A percentile compares a stretch with the other conserved stretches of the same genome.
These are phyloP conservation scores for Drosophila kuntzei DNA, from an alignment of 2,888 invertebrate species.

Conservation along the genomic window DNA sequence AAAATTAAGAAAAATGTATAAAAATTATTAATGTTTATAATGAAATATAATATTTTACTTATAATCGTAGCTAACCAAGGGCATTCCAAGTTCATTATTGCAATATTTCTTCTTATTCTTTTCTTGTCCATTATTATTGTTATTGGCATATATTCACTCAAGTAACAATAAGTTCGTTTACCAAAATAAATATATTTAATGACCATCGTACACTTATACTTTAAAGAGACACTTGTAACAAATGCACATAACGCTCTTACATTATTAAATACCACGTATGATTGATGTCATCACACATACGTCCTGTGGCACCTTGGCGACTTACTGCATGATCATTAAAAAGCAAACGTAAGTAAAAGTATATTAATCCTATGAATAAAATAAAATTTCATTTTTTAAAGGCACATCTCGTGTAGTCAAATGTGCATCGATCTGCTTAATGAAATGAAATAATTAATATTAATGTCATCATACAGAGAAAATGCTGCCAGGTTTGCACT, in stretches of 20 bases:
- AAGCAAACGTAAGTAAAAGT: too few species aligned
- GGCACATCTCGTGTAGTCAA: constrained; percentile 35
- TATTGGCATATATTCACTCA: constrained; percentile 11
- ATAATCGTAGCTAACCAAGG: neutral
- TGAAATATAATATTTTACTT: too few species aligned
- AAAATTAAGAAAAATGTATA: too few species aligned
- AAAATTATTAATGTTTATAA: too few species aligned
- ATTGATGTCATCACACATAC: neutral
- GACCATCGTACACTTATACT: too few species aligned
- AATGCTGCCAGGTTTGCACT: neutral
- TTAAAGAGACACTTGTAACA: too few species aligned
- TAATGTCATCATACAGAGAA: neutral
- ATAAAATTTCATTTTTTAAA: neutral
- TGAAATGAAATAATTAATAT: constrained; percentile 42
- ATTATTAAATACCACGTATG: constrained; percentile 38
- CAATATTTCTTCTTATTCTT: too few species aligned
- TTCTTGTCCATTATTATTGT: neutral
- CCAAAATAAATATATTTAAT: too few species aligned
- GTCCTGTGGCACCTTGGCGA: too few species aligned
- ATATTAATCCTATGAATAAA: neutral
- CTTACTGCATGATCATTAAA: too few species aligned
- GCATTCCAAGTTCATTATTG: neutral
- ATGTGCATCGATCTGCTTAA: constrained; percentile 38
- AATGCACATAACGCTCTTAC: neutral
- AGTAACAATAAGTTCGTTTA: too few species aligned